Evolutionary conservation across 1,140 invertebrate species (phyloP).

Genomic region (Drosophila dunni): DNA sequence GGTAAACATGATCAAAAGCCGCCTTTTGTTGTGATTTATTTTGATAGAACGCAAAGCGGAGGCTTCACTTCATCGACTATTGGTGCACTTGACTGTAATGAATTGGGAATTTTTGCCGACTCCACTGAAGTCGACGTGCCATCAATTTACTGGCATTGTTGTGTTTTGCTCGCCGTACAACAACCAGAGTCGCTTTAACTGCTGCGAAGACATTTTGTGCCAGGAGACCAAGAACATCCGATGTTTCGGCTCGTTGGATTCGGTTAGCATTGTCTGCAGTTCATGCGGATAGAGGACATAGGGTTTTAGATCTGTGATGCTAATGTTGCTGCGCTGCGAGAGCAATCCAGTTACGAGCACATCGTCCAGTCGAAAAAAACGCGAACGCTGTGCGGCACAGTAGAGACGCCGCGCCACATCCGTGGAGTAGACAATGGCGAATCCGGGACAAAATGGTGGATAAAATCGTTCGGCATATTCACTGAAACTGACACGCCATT

Average conservation of each 20-base stretch:
- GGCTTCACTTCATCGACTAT: constrained; percentile 31
- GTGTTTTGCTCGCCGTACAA: constrained; percentile 13
- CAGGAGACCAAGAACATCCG: constrained; percentile 86
- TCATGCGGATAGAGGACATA: constrained; percentile 83
- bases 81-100: constrained; percentile 46
- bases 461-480: constrained; percentile 89
- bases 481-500: constrained; percentile 89
- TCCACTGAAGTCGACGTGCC: not conserved
- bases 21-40: constrained; percentile 77
- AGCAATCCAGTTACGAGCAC: constrained; percentile 92
- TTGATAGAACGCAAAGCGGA: constrained; percentile 55
- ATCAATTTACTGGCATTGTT: constrained; percentile 13
- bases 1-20: constrained; percentile 69
- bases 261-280: constrained; percentile 52
- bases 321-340: constrained; percentile 86
- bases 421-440: constrained; percentile 89
- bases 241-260: constrained; percentile 38
- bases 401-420: constrained; percentile 89
- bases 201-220: constrained; percentile 85
- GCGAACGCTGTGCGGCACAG: constrained; percentile 86
- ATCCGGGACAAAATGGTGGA: constrained; percentile 90
- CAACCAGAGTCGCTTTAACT: constrained; percentile 85
- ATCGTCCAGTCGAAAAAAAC: constrained; percentile 94
- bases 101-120: constrained; percentile 19
- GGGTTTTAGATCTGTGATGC: constrained; percentile 85